A percentile compares a stretch with the other conserved stretches of the same genome.
These are phyloP conservation scores for Pseudomyrmex concolor DNA, from an alignment of 1,140 invertebrate genomes.

Conservation along the genomic window DNA sequence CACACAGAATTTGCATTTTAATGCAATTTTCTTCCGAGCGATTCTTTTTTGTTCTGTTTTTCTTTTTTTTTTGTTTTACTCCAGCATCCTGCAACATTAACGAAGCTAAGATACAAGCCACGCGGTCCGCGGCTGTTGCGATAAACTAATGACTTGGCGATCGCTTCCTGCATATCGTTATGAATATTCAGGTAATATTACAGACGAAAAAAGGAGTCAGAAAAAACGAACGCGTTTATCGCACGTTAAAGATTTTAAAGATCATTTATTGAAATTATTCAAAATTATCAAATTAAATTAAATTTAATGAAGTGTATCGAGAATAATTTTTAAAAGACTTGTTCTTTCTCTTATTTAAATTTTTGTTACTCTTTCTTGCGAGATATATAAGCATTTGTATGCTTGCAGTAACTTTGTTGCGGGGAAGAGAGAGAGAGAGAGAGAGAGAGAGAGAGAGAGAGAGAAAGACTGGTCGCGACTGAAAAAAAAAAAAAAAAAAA, in stretches of 20 bases:
- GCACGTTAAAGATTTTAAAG: constrained; percentile 33
- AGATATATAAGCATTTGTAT: too few relatives aligned
- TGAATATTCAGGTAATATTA: constrained; percentile 66
- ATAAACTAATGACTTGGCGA: constrained; percentile 70
- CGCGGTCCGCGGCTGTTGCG: constrained; percentile 7
- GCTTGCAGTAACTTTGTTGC: not conserved
- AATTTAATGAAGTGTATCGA: not conserved
- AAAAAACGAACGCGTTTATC: constrained; percentile 49
- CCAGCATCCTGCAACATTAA: not conserved
- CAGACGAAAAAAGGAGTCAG: constrained; percentile 21
- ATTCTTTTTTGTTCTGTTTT: not conserved
- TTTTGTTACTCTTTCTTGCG: not conserved
- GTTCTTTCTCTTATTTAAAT: not conserved
- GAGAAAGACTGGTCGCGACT: not conserved
- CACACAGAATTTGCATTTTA: constrained; percentile 10
- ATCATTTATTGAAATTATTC: constrained; percentile 5
- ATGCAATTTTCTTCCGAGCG: not conserved
- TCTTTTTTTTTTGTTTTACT: not conserved
- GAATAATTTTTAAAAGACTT: not conserved
- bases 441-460: not conserved
- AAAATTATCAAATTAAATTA: not conserved
- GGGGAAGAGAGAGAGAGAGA: not conserved
- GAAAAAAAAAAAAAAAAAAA: not conserved
- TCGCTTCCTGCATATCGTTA: constrained; percentile 20
- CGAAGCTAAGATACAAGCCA: constrained; percentile 46